A percentile compares a stretch with the other conserved stretches of the same genome.
phyloP scores from a whole-genome alignment of 2,113 vertebrate genomes.

The Phaetusa simplex region DNA sequence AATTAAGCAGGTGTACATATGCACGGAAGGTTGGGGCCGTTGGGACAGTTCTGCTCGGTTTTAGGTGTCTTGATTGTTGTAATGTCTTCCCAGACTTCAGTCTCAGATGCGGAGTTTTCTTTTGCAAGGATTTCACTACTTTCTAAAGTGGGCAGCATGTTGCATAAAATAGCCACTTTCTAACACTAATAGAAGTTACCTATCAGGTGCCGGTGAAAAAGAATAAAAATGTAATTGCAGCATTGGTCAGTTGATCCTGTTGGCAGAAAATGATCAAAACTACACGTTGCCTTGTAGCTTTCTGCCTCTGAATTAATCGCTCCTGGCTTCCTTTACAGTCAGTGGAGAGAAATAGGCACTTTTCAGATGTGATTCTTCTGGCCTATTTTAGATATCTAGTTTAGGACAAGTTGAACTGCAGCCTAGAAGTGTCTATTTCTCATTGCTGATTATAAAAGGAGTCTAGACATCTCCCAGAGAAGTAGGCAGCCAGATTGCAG shows the following conservation, averaged over 20 bases:
- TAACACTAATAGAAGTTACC: background rate
- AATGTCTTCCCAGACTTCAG: background rate
- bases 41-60: background rate
- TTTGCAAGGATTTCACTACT: background rate
- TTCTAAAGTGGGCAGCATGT: background rate
- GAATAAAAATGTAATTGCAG: background rate
- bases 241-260: background rate
- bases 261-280: constrained; percentile 27
- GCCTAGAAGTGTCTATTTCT: constrained; percentile 50
- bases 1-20: background rate
- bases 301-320: constrained; percentile 12
- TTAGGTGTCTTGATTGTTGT: background rate
- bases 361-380: constrained; percentile 21
- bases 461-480: constrained; percentile 47
- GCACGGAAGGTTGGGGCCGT: background rate
- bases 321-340: background rate
- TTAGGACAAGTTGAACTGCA: constrained; percentile 51
- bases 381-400: constrained; percentile 42
- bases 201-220: background rate
- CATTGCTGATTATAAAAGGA: constrained; percentile 45
- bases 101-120: background rate
- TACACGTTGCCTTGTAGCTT: background rate
- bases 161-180: background rate
- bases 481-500: constrained; percentile 35
- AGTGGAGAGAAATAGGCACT: background rate